Conservation (phyloP, 2,888 invertebrate genomes). For the Digitonthophagus gazella region DNA sequence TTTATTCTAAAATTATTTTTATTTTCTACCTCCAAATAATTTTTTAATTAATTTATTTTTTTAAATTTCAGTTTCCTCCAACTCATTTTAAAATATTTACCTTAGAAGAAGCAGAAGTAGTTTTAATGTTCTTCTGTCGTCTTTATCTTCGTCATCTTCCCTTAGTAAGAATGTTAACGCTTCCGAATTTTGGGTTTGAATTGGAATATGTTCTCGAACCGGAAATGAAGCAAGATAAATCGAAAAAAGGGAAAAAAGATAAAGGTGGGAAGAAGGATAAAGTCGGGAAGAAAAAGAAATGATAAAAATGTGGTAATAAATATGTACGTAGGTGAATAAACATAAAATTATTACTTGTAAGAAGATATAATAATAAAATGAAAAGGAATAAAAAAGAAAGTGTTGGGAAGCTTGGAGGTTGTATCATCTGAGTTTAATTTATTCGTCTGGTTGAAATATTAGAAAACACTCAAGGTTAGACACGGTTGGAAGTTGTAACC, state of each 20-base stretch:
- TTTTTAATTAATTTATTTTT: constrained; percentile 20
- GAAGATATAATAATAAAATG: too few species aligned
- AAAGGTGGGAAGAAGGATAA: constrained; percentile 27
- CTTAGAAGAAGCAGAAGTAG: constrained; percentile 40
- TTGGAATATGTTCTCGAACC: constrained; percentile 39
- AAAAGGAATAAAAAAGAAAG: too few species aligned
- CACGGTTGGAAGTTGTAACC: not conserved
- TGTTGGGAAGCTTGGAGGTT: not conserved
- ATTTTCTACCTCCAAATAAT: too few species aligned
- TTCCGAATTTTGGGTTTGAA: constrained; percentile 47
- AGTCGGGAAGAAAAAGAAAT: constrained; percentile 33
- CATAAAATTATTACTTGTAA: not conserved
- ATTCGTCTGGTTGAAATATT: not conserved
- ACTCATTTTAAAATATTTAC: constrained; percentile 43
- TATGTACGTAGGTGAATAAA: not conserved
- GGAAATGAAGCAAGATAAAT: constrained; percentile 25
- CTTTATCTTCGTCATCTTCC: constrained; percentile 48
- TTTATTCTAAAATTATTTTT: too few species aligned
- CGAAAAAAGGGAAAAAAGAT: constrained; percentile 30
- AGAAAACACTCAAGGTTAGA: not conserved
- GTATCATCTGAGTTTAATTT: not conserved
- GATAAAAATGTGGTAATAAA: not conserved
- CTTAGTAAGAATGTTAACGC: constrained; percentile 43
- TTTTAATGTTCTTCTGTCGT: constrained; percentile 45
- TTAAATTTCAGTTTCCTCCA: constrained; percentile 43